Base-by-base conservation (phyloP, 2,113 vertebrate genomes). In the Cephalopterus ornatus region DNA sequence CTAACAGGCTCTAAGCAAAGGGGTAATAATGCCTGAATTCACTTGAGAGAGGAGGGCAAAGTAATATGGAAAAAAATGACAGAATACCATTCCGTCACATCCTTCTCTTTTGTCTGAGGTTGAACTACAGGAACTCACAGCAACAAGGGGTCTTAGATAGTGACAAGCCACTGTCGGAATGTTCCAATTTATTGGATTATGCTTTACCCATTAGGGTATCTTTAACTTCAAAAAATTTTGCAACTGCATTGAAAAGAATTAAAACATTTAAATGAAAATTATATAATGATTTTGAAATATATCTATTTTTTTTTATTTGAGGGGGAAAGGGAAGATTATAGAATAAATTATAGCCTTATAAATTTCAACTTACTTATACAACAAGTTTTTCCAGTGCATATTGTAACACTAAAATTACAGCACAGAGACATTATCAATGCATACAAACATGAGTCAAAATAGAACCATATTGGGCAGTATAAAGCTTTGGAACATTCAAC, bases 401-500 rank as follows among this genome's bases (percentile, higher is more conserved):
- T 95, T 97, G 95, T 94, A 93, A 94, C 67, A 91, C 65, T 96
- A 94, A 86, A 88, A 95, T 88, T 95, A 91, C 93, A 97, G 89
- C 68, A 89, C 78, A 95, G 88, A 71, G 46, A 35, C 62, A 74
- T 97, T 97, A 96, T 97, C 92, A 95, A 89, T 95, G 52, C 87
- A 95, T 74, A 95, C 44, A 96, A 97, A 95, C 88, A 94, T 89
- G 59, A 97, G 86, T 97, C 88, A 95, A 97, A 97, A 95, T 92
- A 97, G 96, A 97, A 92, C 88, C 82, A 96, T 96, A 94, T 83
- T 96, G 91, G 94, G 91, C 92, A 97, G 88, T 93, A 96, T 80
- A 97, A 96, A 96, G 81, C 88, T 96, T 96, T 96, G 92, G 65
- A 96, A 96, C 89, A 95, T 97, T 97, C 95, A 92, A 81, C 92